Evolutionary conservation across 2,888 invertebrate genomes (phyloP), one percentile per base, ranked within the genome.

Genomic region (Philereme transversata): DNA sequence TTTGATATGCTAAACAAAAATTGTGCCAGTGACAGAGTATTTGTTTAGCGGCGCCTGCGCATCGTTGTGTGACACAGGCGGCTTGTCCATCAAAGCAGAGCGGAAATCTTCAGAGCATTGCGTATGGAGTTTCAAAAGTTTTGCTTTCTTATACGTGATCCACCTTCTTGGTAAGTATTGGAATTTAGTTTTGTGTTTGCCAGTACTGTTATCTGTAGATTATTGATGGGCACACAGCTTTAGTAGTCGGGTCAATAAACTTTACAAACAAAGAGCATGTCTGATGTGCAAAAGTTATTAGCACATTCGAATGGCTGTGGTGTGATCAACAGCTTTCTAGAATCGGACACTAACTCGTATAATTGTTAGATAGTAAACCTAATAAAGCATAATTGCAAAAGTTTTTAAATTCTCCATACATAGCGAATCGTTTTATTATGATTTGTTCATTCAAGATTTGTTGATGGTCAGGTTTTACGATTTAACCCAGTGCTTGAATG

Each of bases 21-120:
- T 43, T 57, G 51, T 65, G 62, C 54, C 51, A 65, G 35, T 60
- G 59, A 62, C 62, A 57, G 57, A 57, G 46, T 58, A 38, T 56
- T 47, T 52, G 47, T 36, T 11, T 41, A 54, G 47, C 50, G 59
- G 59, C 51, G 51, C 36, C 47, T 53, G 52, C 50, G 62, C 56
- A 60, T 64, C 49, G 50, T 55, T 53, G 38, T 49, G 52, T 58
- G 35, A n/a, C 36, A 41, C 41, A 10, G 35, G 8, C 36, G 35
- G 41, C 38, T 5, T 34, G 34, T 41, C 40, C 38, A 52, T 22
- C 47, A 36, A 52, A 52, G 43, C 34, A 41, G 51, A 43, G 11
- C 4, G 10, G 10, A 43, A 10, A 43, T 45, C 8, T 5, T 22
- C 22, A 22, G 22, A 22, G 3, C 22, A 22, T 22, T 22, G 22